Percentiles rank a stretch among this genome's conserved stretches.
Conservation (phyloP, 2,888 invertebrate species). For the Argyra leucocephala region DNA sequence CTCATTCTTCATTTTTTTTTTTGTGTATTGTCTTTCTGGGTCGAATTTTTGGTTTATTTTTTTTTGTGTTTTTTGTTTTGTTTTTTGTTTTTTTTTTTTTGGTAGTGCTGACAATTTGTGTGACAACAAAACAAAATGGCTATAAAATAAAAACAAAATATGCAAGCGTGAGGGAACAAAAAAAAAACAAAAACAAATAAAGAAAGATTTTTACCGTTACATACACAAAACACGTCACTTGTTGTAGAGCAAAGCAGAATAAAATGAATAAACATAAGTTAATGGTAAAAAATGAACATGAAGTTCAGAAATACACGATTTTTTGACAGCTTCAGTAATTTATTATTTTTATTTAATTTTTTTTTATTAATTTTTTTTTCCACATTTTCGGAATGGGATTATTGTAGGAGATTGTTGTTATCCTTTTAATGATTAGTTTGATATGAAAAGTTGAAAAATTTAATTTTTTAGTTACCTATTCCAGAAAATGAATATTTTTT, state of each 20-base stretch:
- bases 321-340: not conserved
- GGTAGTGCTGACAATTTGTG: not conserved
- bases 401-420: not conserved
- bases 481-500: not conserved
- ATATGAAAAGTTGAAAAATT: too few relatives aligned
- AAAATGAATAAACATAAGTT: not conserved
- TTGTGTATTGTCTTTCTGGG: not conserved
- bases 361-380: too few relatives aligned
- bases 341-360: not conserved
- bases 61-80: not conserved
- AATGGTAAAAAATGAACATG: not conserved
- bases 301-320: not conserved
- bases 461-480: too few relatives aligned
- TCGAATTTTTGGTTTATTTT: not conserved
- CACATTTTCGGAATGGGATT: not conserved
- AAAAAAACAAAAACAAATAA: not conserved
- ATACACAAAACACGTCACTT: constrained; percentile 1
- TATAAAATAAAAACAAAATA: not conserved
- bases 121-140: constrained; percentile 6
- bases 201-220: not conserved
- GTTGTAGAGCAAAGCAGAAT: not conserved
- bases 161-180: too few relatives aligned
- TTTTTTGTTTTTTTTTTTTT: not conserved
- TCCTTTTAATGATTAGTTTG: not conserved
- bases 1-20: not conserved